Conservation (phyloP, 2,113 vertebrate genomes). For the human (Homo sapiens) region DNA sequence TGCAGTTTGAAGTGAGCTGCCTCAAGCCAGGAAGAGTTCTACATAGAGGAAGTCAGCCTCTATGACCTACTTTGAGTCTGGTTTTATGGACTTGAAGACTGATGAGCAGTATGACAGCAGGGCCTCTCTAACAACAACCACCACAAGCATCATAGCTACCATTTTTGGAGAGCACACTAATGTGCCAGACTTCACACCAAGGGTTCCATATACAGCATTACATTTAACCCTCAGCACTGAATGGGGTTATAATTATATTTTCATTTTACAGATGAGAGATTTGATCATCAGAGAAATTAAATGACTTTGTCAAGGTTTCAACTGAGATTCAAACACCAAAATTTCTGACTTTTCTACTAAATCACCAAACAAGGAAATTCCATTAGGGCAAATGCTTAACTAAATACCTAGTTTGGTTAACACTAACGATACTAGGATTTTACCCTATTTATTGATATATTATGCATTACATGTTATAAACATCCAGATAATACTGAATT, state of each 20-base stretch:
- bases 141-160: too few species aligned
- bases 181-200: neutral
- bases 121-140: too few species aligned
- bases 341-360: constrained; percentile 7
- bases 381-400: neutral
- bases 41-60: neutral
- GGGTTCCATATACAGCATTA: neutral
- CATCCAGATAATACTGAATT: neutral
- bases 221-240: neutral
- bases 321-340: neutral
- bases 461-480: neutral
- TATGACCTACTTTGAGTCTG: neutral
- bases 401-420: neutral
- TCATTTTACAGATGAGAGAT: constrained; percentile 15
- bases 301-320: constrained; percentile 1
- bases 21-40: neutral
- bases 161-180: neutral
- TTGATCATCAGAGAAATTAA: neutral
- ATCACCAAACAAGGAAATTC: neutral
- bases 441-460: neutral
- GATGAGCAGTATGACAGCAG: rapidly evolving
- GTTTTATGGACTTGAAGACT: neutral
- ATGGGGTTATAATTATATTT: neutral
- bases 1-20: neutral
- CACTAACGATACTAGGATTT: neutral